phyloP scores from a whole-genome alignment of 2,797 vertebrate genomes.

The Enteromius paludinosus region DNA sequence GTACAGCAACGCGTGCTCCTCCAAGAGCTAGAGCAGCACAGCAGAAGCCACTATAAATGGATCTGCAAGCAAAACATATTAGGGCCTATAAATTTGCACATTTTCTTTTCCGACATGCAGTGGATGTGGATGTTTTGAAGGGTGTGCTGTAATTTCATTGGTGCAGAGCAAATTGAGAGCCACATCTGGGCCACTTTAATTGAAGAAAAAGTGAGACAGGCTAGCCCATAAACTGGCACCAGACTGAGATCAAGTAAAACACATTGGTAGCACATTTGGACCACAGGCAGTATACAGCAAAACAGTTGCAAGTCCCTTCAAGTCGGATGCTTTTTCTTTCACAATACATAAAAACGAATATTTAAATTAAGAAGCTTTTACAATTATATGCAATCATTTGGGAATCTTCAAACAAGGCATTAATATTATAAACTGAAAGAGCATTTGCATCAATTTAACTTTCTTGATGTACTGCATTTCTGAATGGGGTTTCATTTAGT shows the following conservation, averaged over 20 bases:
- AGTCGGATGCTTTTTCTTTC: neutral
- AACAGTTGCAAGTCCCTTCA: slow-evolving; percentile 43
- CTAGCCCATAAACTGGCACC: slow-evolving; percentile 77
- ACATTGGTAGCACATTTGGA: slow-evolving; percentile 79
- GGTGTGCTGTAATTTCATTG: slow-evolving; percentile 65
- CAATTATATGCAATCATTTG: neutral
- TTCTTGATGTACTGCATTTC: slow-evolving; percentile 1
- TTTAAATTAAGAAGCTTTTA: neutral
- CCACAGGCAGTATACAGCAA: slow-evolving; percentile 66
- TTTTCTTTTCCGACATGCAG: slow-evolving; percentile 33
- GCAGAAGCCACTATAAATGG: slow-evolving; percentile 30
- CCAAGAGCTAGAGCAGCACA: slow-evolving; percentile 36
- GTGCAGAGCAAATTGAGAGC: slow-evolving; percentile 69
- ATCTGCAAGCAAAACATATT: slow-evolving; percentile 46
- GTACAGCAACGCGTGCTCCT: slow-evolving; percentile 9
- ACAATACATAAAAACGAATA: neutral
- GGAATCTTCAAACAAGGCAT: neutral
- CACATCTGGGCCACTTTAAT: slow-evolving; percentile 83
- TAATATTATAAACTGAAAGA: neutral
- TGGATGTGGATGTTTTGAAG: slow-evolving; percentile 52
- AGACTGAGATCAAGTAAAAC: slow-evolving; percentile 81
- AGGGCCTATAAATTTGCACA: slow-evolving; percentile 41
- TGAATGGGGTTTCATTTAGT: neutral
- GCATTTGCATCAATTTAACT: neutral
- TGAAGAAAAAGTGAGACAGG: slow-evolving; percentile 76